phyloP scores from a whole-genome alignment of 2,888 invertebrate genomes.

The Oscheius onirici region DNA sequence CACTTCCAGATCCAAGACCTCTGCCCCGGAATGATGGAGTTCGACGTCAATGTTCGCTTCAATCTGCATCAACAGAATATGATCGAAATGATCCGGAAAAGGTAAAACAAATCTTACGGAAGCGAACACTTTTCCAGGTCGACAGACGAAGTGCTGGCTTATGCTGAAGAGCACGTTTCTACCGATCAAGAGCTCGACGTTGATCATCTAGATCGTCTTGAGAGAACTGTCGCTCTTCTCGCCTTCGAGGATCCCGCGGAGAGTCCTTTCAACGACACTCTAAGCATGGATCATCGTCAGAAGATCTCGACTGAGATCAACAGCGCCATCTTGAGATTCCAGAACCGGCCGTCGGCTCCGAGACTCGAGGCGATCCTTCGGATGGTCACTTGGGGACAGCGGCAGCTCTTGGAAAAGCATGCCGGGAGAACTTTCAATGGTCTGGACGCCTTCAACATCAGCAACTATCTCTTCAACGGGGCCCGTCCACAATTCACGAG shows the following conservation, averaged over 20 bases:
- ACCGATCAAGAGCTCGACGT: neutral
- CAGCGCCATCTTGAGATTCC: slow-evolving; percentile 13
- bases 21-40: slow-evolving; percentile 23
- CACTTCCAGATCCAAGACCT: neutral
- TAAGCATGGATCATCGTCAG: slow-evolving; percentile 7
- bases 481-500: too few relatives aligned
- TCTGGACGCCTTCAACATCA: neutral
- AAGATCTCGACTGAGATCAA: slow-evolving; percentile 26
- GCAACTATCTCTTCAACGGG: neutral
- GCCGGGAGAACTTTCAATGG: neutral
- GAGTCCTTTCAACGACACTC: slow-evolving; percentile 11
- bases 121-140: slow-evolving; percentile 17
- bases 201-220: slow-evolving; percentile 19
- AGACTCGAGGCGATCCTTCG: slow-evolving; percentile 20
- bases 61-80: slow-evolving; percentile 20
- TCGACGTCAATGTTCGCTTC: slow-evolving; percentile 20
- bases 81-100: slow-evolving; percentile 24
- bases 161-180: slow-evolving; percentile 20
- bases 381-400: slow-evolving; percentile 21
- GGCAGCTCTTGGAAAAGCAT: slow-evolving; percentile 16
- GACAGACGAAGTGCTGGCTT: neutral
- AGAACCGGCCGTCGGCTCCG: slow-evolving; percentile 22
- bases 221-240: slow-evolving; percentile 25
- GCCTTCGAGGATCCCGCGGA: slow-evolving; percentile 20
- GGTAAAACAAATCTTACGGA: too few relatives aligned